Evolutionary conservation across 2,888 invertebrate genomes (phyloP), one percentile per base, ranked within the genome.

Genomic region (Deroplatys truncata): DNA sequence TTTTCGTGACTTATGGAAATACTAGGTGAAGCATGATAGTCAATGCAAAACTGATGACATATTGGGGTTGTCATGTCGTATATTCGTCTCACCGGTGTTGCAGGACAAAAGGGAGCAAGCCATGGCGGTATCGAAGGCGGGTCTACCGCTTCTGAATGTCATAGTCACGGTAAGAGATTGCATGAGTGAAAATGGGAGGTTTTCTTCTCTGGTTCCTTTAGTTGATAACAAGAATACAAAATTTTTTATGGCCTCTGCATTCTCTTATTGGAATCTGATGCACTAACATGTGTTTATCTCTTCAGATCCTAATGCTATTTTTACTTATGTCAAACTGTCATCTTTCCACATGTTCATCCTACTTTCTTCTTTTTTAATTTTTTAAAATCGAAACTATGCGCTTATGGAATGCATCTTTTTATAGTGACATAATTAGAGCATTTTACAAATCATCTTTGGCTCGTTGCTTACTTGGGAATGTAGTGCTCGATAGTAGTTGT

Each of bases 101-200:
- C 88, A 88, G 88, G 88, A 85, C 84, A 88, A 35, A 82, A 88
- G 88, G 88, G 84, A 85, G 82, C 25, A 85, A 35, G 72, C 88
- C 29, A 85, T 72, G 28, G 31, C 82, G 16, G 28, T 84, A 56
- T 56, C 88, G 83, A 56, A 28, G 84, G 72, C 84, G 49, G 28
- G 56, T 72, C n/a, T 82, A 16, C 72, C 85, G 7, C 85, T 88
- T n/a, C 85, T 88, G 28, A 85, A 85, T 85, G 84, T 85, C n/a
- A 56, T 88, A 82, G 35, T 82, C n/a, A 82, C 85, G 88, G 88
- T 88, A 88, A 88, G 88, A 82, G 35, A 25, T 9, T 28, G 49
- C 84, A 84, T 84, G 49, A n/a, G 49, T 49, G 16, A 49, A 84
- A 29, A 28, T 15, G 49, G 85, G 85, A 43, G 8, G 10, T 49